Percentiles rank a stretch among this genome's conserved stretches.
These are phyloP conservation scores for Scleropages formosus DNA, from an alignment of 2,797 vertebrate species.

Conservation along the genomic window DNA sequence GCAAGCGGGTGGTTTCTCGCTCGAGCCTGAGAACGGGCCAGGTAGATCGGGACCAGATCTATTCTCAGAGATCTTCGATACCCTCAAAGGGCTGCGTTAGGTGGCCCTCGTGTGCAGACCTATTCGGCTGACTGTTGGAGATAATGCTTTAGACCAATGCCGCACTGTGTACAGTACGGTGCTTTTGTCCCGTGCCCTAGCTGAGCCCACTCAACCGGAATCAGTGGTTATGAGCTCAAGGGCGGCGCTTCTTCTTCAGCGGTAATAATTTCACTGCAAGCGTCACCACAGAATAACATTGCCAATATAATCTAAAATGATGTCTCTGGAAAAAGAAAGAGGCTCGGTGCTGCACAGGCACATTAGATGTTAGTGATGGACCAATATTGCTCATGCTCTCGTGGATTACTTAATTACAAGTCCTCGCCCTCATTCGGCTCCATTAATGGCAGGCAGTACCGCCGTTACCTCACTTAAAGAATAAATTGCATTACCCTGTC, in stretches of 20 bases:
- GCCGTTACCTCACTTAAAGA: slow-evolving; percentile 72
- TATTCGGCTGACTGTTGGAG: neutral
- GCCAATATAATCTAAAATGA: slow-evolving; percentile 65
- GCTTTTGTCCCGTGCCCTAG: slow-evolving; percentile 34
- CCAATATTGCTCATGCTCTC: slow-evolving; percentile 72
- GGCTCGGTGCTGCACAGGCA: slow-evolving; percentile 59
- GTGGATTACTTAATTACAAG: slow-evolving; percentile 77
- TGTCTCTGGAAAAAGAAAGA: slow-evolving; percentile 48
- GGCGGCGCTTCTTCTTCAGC: slow-evolving; percentile 57
- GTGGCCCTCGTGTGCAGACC: neutral
- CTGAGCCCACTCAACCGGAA: slow-evolving; percentile 57
- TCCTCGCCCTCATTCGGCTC: slow-evolving; percentile 64
- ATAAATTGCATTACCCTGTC: slow-evolving; percentile 73
- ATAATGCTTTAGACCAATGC: too few relatives aligned
- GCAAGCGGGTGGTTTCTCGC: too few relatives aligned
- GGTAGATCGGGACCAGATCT: too few relatives aligned
- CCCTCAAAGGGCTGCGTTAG: too few relatives aligned
- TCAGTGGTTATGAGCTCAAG: slow-evolving; percentile 58
- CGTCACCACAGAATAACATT: slow-evolving; percentile 68
- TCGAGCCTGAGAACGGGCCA: too few relatives aligned
- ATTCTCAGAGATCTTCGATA: too few relatives aligned
- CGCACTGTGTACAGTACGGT: neutral
- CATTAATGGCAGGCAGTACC: slow-evolving; percentile 71
- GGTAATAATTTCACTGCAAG: slow-evolving; percentile 53
- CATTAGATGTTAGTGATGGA: slow-evolving; percentile 67